Evolutionary conservation across 2,113 vertebrate species (phyloP), one percentile per base, ranked within the genome.

Genomic region (Monopterus albus): DNA sequence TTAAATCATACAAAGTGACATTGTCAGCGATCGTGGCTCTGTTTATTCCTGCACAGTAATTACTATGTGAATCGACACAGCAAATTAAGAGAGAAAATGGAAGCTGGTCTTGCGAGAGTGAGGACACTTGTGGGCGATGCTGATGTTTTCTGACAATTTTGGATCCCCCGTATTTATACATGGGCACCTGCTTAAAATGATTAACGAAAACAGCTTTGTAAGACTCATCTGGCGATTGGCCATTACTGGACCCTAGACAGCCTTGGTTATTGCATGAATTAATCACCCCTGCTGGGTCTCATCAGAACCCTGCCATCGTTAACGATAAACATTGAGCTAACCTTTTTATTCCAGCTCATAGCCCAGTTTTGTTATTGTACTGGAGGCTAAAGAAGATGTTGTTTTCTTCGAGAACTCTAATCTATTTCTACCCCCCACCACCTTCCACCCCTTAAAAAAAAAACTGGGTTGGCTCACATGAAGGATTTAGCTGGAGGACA

Each of bases 401-500:
- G 78, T 82, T 81, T 86, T 83, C 79, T 86, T 84, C 40, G 43
- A 84, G 84, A 80, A 79, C 81, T 75, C 68, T 87, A 84, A 82
- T 88, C 86, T 86, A 79, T 84, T 83, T 87, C 71, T 70, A n/a
- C 3, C 57, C 50, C 51, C 68, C 31, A 18, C 4, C 21, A 26
- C 11, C 5, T 13, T 6, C 13, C 15, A 25, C 23, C 17, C 15
- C 38, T 7, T 7, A 25, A 58, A 77, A 80, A 78, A 81, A 79
- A 83, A 81, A 68, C 50, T 74, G 82, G 81, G 84, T 80, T 83
- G 81, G 63, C 84, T 86, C 72, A 50, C 73, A 74, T 65, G 70
- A 58, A 85, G 79, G 79, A 78, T 87, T 88, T 88, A 74, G 85
- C 88, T 83, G 39, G 84, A 82, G 84, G 84, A 85, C 82, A 85